Base-by-base conservation (phyloP, 2,797 vertebrate species). In the Heliangelus exortis region DNA sequence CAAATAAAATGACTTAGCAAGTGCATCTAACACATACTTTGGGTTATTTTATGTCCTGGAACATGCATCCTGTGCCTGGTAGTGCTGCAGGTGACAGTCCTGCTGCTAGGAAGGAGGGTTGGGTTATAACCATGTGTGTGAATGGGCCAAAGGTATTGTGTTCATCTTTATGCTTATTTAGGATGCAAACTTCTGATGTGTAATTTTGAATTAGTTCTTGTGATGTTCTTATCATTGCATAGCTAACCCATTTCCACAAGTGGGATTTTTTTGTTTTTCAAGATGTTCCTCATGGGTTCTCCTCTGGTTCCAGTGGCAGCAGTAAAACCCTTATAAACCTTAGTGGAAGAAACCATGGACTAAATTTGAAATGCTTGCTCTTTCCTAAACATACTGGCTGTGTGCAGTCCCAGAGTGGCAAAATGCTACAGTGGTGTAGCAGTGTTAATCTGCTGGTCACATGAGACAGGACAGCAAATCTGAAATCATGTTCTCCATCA, bases 81-180 rank as follows among this genome's bases (percentile, higher is more conserved):
- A 47, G 36, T 14, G 72, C 63, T 83, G 79, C 58, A 34, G 58
- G 12, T 15, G 79, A 12, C 29, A 19, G 34, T 39, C 68, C 33
- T 33, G 3, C 55, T 78, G 48, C 66, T 65, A 25, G 73, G 25
- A 18, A 50, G 8, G 51, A 54, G 28, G 4, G 15, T 25, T 39
- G 18, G 51, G 5, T n/a, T 55, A 15, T 58, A 85, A 0, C 11
- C 1, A 0, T 10, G 5, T 9, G 6, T 33, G 41, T 17, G 21
- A 67, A 12, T 18, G 22, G 25, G 15, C 45, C 45, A 43, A 47
- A 74, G 16, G 26, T n/a, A 14, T 4, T 0, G 0, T 18, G 7
- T 50, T 74, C 29, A 13, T 59, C 47, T 50, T 54, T 23, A 17
- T n/a, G 31, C 39, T 76, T 33, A n/a, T 2, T 62, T 77, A 31